Evolutionary conservation across 2,888 invertebrate species (phyloP).

Genomic region (Tubiluchus corallicola): DNA sequence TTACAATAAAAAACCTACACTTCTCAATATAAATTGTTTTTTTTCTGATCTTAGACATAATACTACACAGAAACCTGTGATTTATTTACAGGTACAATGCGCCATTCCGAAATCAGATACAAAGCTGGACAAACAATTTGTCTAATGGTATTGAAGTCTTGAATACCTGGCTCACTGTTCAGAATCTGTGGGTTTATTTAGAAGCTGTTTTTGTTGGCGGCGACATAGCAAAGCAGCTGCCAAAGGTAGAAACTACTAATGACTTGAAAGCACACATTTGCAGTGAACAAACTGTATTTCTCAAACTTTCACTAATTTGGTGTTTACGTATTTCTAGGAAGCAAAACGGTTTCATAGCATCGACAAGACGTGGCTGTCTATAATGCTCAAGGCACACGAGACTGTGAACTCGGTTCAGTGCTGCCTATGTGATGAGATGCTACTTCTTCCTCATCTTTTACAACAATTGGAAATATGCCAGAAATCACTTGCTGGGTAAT

Average conservation of each 20-base stretch:
- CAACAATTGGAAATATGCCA: conserved; percentile 91
- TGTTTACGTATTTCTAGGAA: conserved; percentile 15
- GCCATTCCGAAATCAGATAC: conserved; percentile 86
- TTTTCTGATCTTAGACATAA: too few relatives aligned
- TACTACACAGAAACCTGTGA: neutral
- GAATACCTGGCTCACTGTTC: conserved; percentile 84
- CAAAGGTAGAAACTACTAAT: too few relatives aligned
- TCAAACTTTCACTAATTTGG: neutral
- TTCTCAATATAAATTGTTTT: too few relatives aligned
- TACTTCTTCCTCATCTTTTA: conserved; percentile 77
- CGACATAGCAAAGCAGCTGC: conserved; percentile 92
- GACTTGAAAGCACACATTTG: too few relatives aligned
- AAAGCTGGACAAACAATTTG: conserved; percentile 80
- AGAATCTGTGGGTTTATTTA: conserved; percentile 95
- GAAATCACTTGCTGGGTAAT: conserved; percentile 68
- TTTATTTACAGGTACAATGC: conserved; percentile 54
- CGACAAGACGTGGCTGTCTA: conserved; percentile 95
- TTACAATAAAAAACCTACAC: too few relatives aligned
- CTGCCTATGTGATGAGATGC: conserved; percentile 83
- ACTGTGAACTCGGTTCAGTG: conserved; percentile 86
- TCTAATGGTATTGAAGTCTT: conserved; percentile 90
- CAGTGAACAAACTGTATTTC: neutral
- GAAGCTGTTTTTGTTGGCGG: conserved; percentile 97
- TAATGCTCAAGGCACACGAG: conserved; percentile 89
- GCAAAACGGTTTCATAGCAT: conserved; percentile 60